Conservation (phyloP, 2,797 vertebrate species). For the Hydrophis major region DNA sequence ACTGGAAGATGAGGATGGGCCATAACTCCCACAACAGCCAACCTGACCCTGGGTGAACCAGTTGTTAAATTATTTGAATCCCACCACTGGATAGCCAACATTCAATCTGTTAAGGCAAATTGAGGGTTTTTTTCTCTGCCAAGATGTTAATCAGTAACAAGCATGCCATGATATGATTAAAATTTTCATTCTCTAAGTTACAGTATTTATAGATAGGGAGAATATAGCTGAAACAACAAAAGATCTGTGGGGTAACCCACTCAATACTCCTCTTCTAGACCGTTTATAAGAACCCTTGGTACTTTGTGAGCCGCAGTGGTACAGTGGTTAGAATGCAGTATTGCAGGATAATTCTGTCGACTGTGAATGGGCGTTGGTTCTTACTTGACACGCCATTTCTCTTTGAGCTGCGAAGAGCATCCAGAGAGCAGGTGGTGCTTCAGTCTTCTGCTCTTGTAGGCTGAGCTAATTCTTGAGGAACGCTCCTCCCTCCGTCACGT, state of each 20-base stretch:
- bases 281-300: background rate
- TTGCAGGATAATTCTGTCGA: background rate
- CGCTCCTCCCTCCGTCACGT: no score
- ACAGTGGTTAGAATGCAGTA: no score
- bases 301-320: background rate
- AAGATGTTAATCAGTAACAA: background rate
- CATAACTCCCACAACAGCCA: no score
- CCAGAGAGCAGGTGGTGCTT: no score
- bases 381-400: no score
- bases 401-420: no score
- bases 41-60: no score
- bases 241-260: background rate
- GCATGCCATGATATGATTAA: background rate
- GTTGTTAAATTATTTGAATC: no score
- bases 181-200: background rate
- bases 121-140: background rate
- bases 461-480: no score
- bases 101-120: background rate
- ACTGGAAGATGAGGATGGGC: no score
- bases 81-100: background rate
- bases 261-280: background rate
- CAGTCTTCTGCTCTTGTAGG: no score
- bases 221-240: background rate
- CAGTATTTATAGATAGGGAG: background rate
- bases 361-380: background rate